A percentile compares a stretch with the other conserved stretches of the same genome.
These are phyloP conservation scores for Dipodomys spectabilis DNA, from an alignment of 2,113 vertebrate genomes.

Conservation along the genomic window DNA sequence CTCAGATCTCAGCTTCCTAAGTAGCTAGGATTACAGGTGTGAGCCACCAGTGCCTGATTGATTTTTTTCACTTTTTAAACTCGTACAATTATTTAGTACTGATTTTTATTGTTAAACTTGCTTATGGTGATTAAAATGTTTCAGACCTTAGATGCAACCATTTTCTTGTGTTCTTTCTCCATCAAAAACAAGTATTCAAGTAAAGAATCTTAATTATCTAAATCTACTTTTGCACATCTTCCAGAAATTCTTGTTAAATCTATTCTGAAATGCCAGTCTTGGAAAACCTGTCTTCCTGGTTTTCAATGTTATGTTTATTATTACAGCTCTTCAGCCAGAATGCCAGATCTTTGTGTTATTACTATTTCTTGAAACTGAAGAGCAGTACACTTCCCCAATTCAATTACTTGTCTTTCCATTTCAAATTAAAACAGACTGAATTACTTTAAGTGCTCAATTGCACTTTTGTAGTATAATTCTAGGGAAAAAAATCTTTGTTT, in stretches of 20 bases:
- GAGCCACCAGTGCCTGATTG: too few species aligned
- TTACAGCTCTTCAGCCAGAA: constrained; percentile 67
- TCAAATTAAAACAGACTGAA: constrained; percentile 63
- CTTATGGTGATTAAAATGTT: constrained; percentile 45
- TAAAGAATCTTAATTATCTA: constrained; percentile 61
- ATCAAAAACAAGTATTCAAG: constrained; percentile 70
- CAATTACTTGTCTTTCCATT: constrained; percentile 61
- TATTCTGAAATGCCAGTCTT: constrained; percentile 69
- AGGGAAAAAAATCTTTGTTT: constrained; percentile 47
- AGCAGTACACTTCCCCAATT: constrained; percentile 64
- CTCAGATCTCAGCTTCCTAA: too few species aligned
- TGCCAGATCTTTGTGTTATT: constrained; percentile 70
- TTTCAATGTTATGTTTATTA: constrained; percentile 78
- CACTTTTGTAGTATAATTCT: constrained; percentile 47
- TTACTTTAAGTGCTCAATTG: constrained; percentile 60
- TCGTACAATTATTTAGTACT: constrained; percentile 42
- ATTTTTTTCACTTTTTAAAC: constrained; percentile 35
- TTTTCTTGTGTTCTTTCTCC: constrained; percentile 37
- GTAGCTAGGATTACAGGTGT: too few species aligned
- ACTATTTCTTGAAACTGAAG: constrained; percentile 70
- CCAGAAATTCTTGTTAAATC: constrained; percentile 61
- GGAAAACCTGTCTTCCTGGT: constrained; percentile 74
- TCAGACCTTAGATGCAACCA: constrained; percentile 9
- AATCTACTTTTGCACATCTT: constrained; percentile 68
- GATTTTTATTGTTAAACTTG: not conserved